phyloP scores from a whole-genome alignment of 1,140 invertebrate species.

The Homarus americanus region DNA sequence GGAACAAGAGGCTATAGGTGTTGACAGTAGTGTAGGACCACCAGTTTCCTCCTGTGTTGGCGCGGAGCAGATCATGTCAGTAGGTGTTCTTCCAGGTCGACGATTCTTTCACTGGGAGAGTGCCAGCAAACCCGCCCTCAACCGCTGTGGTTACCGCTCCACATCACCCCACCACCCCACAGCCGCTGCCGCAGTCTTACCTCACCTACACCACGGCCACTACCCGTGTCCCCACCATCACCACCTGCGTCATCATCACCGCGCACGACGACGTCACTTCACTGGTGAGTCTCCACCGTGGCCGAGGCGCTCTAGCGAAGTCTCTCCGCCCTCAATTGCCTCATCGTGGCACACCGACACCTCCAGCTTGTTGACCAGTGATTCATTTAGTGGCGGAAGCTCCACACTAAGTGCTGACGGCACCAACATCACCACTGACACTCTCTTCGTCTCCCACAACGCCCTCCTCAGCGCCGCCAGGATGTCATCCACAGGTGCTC shows the following conservation, averaged over 20 bases:
- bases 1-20: background rate
- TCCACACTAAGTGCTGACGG: background rate
- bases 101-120: conserved; percentile 61
- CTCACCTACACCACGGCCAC: conserved; percentile 4
- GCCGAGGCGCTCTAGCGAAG: conserved; percentile 45
- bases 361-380: conserved; percentile 35
- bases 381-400: conserved; percentile 11
- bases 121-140: conserved; percentile 60
- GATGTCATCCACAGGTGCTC: conserved; percentile 30
- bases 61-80: conserved; percentile 46
- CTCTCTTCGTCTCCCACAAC: conserved; percentile 20
- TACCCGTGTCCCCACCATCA: conserved; percentile 21
- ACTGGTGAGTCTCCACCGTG: conserved; percentile 38
- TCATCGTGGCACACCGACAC: conserved; percentile 43
- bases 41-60: background rate
- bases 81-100: conserved; percentile 40
- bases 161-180: background rate
- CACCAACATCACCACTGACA: background rate
- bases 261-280: conserved; percentile 40
- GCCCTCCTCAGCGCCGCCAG: conserved; percentile 14
- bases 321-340: conserved; percentile 28
- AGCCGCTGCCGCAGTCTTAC: background rate
- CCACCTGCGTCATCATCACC: conserved; percentile 52
- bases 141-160: conserved; percentile 28
- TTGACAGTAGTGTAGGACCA: background rate